A percentile compares a stretch with the other conserved stretches of the same genome.
Conservation (phyloP, 1,140 invertebrate genomes). For the Drosophila pandora region DNA sequence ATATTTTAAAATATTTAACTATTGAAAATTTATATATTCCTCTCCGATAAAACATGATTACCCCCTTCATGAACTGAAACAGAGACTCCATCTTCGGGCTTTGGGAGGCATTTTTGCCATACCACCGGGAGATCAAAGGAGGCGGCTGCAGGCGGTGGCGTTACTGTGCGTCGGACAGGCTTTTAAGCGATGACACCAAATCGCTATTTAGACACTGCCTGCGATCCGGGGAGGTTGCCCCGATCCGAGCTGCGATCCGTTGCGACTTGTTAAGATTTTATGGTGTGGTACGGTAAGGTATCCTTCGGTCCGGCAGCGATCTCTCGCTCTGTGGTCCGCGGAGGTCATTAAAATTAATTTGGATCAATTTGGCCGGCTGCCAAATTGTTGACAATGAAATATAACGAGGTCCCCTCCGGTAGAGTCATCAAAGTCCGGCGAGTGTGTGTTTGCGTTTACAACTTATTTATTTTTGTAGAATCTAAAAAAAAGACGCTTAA, state of each 20-base stretch:
- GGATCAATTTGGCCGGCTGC: slow-evolving; percentile 83
- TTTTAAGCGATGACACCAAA: slow-evolving; percentile 84
- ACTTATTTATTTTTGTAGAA: slow-evolving; percentile 70
- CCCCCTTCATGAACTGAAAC: neutral
- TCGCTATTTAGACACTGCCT: slow-evolving; percentile 82
- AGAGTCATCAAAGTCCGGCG: slow-evolving; percentile 64
- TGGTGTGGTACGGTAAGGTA: neutral
- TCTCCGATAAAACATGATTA: neutral
- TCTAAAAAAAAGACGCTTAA: slow-evolving; percentile 57
- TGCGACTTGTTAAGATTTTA: slow-evolving; percentile 68
- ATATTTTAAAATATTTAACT: too few species aligned
- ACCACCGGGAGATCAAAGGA: slow-evolving; percentile 70
- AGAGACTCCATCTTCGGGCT: slow-evolving; percentile 7
- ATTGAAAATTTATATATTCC: too few species aligned
- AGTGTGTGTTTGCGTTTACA: slow-evolving; percentile 62
- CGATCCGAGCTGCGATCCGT: slow-evolving; percentile 6
- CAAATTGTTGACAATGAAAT: slow-evolving; percentile 84
- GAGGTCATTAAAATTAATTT: slow-evolving; percentile 84
- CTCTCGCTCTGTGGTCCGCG: slow-evolving; percentile 56
- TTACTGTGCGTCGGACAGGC: slow-evolving; percentile 80
- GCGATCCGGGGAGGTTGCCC: slow-evolving; percentile 2
- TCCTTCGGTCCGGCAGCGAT: slow-evolving; percentile 21
- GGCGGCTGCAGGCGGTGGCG: slow-evolving; percentile 73
- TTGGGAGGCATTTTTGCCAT: slow-evolving; percentile 65
- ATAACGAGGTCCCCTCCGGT: slow-evolving; percentile 61